These are phyloP conservation scores for Saimiri boliviensis DNA, from an alignment of 2,113 vertebrate species.

Conservation along the genomic window DNA sequence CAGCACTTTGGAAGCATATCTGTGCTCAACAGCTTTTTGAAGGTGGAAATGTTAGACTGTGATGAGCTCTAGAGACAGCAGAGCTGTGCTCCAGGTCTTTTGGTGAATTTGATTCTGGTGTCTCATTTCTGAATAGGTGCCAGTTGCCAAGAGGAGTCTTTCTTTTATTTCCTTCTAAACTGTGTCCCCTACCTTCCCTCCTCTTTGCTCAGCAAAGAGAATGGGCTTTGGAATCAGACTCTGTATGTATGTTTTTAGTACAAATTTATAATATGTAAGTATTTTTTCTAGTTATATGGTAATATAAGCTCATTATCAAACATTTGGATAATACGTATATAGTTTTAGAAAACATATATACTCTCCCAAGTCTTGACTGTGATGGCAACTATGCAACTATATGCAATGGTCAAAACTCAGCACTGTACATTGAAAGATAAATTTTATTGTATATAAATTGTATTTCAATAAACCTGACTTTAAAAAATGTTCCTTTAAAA, in stretches of 20 bases:
- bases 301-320: neutral
- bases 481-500: neutral
- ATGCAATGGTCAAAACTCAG: neutral
- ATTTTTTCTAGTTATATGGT: neutral
- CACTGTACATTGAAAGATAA: neutral
- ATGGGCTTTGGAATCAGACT: neutral
- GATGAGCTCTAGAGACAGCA: neutral
- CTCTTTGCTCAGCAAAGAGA: neutral
- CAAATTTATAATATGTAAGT: neutral
- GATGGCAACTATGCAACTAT: neutral
- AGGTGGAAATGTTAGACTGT: neutral
- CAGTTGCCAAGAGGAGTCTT: neutral
- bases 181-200: neutral
- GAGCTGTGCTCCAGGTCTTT: neutral
- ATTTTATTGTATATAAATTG: neutral
- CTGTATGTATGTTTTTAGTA: neutral
- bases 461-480: neutral
- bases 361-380: neutral
- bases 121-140: neutral
- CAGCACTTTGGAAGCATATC: neutral
- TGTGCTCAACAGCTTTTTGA: neutral
- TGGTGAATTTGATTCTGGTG: neutral
- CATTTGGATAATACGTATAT: neutral
- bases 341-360: neutral
- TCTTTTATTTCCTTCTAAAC: neutral